Conservation (phyloP, 2,888 invertebrate species). For the Hecatera dysodea region DNA sequence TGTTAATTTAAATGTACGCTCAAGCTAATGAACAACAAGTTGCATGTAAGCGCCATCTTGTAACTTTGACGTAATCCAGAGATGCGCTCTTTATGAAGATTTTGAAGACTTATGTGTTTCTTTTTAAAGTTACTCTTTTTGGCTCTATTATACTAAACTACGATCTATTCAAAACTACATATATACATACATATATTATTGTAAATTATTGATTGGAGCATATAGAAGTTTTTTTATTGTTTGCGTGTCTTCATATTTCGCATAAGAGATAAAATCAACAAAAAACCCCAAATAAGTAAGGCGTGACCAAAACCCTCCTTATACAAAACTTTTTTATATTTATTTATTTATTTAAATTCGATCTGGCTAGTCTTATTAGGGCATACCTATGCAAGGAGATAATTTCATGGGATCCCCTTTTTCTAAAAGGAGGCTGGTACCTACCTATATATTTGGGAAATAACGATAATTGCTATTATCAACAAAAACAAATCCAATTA, state of each 20-base stretch:
- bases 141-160: not conserved
- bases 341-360: too few relatives aligned
- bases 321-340: too few relatives aligned
- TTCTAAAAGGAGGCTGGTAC: too few relatives aligned
- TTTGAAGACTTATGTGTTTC: constrained; percentile 1
- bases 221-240: not conserved
- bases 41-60: constrained; percentile 37
- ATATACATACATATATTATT: too few relatives aligned
- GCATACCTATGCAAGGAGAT: too few relatives aligned
- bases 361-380: too few relatives aligned
- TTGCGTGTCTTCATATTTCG: not conserved
- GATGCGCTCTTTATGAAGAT: constrained; percentile 12
- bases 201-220: not conserved
- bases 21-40: constrained; percentile 40
- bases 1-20: constrained; percentile 45
- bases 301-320: too few relatives aligned
- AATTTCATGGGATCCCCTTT: too few relatives aligned
- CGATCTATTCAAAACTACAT: not conserved
- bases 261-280: not conserved
- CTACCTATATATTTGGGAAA: not conserved
- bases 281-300: too few relatives aligned
- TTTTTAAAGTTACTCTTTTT: constrained; percentile 10
- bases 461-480: constrained; percentile 4
- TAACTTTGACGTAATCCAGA: constrained; percentile 19
- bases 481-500: constrained; percentile 27